These are phyloP conservation scores for Lamprologus tigripictilis DNA, from an alignment of 2,113 vertebrate species.

Conservation along the genomic window DNA sequence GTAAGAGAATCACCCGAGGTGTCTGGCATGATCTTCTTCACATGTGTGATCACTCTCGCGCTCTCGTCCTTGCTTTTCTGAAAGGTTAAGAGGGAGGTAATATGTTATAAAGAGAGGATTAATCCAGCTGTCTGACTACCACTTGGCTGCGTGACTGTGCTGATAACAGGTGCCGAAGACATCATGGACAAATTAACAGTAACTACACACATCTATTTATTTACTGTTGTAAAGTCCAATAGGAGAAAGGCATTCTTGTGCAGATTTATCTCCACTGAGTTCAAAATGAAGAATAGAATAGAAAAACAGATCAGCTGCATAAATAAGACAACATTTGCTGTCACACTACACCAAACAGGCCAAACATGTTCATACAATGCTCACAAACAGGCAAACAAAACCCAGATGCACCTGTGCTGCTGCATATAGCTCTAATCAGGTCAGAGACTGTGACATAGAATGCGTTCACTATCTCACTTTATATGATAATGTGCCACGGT, in stretches of 20 bases:
- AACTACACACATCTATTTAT: neutral
- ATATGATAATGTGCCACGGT: slow-evolving; percentile 46
- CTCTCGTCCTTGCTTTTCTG: neutral
- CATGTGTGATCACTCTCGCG: neutral
- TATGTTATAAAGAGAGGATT: slow-evolving; percentile 35
- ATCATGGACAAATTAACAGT: slow-evolving; percentile 1
- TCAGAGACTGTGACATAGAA: slow-evolving; percentile 9
- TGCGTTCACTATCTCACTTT: slow-evolving; percentile 18
- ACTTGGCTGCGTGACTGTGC: neutral
- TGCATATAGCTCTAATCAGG: neutral
- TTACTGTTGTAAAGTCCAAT: neutral
- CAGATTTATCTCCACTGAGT: neutral
- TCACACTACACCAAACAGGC: neutral
- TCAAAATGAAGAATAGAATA: neutral
- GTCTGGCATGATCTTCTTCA: slow-evolving; percentile 6
- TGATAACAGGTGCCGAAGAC: slow-evolving; percentile 4
- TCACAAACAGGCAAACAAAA: neutral
- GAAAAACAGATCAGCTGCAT: neutral
- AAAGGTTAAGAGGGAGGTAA: slow-evolving; percentile 34
- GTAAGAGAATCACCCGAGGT: neutral
- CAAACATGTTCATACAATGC: neutral
- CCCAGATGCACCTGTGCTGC: neutral
- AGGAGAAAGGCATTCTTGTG: neutral
- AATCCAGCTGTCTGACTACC: slow-evolving; percentile 9
- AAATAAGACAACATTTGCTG: neutral